Evolutionary conservation across 2,113 vertebrate species (phyloP), one percentile per base, ranked within the genome.

Genomic region (Cavia porcellus): DNA sequence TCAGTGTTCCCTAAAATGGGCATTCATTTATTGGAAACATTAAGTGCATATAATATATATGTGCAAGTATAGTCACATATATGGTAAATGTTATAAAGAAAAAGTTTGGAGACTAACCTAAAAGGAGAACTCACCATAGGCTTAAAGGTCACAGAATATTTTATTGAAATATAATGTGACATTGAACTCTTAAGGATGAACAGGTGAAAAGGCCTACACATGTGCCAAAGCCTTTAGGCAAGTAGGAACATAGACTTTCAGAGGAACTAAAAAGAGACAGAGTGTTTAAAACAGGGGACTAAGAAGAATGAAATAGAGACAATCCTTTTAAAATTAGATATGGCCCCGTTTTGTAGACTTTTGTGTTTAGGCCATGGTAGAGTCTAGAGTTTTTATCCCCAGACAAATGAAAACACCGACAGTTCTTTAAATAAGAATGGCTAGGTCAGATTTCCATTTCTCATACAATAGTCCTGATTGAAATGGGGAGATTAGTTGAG

Each of bases 261-360:
- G 15, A 84, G 17, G 52, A 62, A 25, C 7, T 9, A 42, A 47
- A 52, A 89, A 3, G 30, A 79, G 89, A n/a, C 38, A 64, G 30
- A 70, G n/a, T 6, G 0, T 59, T 50, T 55, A 20, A 62, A 79
- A 30, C 12, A n/a, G 28, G n/a, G 86, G 28, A 20, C 32, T 22
- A 45, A 45, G 32, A 38, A n/a, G 28, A 22, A n/a, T n/a, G 30
- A 15, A 45, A 22, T 59, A 45, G 22, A 70, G 14, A 19, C 13
- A 38, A 20, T 28, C 1, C 11, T 9, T 0, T 70, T n/a, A n/a
- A 12, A 0, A 7, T 24, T 45, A 61, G 8, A 5, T 4, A 10
- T 59, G 13, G 24, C 2, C 42, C 35, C 30, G 4, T 61, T n/a
- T 66, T 83, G 38, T 35, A 88, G 28, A 9, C 15, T 13, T 70